Evolutionary conservation across 2,113 vertebrate genomes (phyloP).

Genomic region (Collichthys lucidus): DNA sequence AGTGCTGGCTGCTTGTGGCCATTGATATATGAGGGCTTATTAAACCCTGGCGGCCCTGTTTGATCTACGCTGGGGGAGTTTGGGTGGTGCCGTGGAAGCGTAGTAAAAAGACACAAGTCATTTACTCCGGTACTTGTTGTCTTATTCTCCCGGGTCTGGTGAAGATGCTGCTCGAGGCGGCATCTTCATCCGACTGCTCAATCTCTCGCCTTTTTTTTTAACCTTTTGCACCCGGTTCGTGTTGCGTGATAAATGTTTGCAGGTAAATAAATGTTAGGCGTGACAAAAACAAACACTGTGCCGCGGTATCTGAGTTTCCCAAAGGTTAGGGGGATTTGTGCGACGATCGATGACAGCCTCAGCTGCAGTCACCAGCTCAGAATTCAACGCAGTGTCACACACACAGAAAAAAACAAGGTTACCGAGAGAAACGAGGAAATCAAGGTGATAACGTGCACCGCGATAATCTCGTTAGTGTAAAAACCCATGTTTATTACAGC

Average conservation of each 20-base stretch:
- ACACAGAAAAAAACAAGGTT: constrained; percentile 14
- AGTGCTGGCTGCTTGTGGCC: constrained; percentile 68
- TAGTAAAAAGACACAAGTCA: constrained; percentile 74
- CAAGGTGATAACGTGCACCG: constrained; percentile 26
- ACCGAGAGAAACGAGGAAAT: constrained; percentile 24
- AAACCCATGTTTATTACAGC: constrained; percentile 17
- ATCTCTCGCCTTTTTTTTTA: constrained; percentile 44
- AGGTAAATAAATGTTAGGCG: constrained; percentile 19
- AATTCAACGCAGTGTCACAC: constrained; percentile 29
- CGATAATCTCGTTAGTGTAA: constrained; percentile 24
- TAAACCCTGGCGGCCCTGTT: constrained; percentile 71
- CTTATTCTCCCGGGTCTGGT: constrained; percentile 66
- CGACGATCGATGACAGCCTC: constrained; percentile 53
- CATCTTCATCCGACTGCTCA: constrained; percentile 49
- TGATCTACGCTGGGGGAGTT: constrained; percentile 68
- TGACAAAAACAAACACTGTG: constrained; percentile 70
- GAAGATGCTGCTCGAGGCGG: constrained; percentile 65
- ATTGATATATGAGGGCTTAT: constrained; percentile 74
- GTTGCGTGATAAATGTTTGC: constrained; percentile 63
- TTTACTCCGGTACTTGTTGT: constrained; percentile 71
- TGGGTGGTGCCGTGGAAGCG: constrained; percentile 55
- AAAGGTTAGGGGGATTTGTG: constrained; percentile 52
- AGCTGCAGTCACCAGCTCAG: constrained; percentile 30
- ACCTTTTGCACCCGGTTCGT: constrained; percentile 46
- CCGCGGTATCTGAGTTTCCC: constrained; percentile 45